Evolutionary conservation across 2,888 invertebrate species (phyloP).

Genomic region (Hesperia comma): DNA sequence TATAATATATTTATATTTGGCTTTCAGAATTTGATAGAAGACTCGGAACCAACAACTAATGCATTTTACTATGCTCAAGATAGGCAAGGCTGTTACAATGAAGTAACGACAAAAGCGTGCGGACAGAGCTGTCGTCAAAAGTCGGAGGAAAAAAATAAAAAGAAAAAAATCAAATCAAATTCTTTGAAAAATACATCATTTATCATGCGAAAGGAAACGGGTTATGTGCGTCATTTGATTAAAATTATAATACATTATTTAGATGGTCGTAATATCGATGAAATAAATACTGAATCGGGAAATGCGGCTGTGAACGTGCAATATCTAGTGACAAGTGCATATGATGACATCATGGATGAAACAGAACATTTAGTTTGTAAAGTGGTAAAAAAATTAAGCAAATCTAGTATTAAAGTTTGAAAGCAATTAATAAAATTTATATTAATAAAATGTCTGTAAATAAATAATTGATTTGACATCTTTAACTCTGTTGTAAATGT

Average conservation of each 20-base stretch:
- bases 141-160: background rate
- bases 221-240: conserved; percentile 10
- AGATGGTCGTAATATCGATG: conserved; percentile 18
- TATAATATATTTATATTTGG: conserved; percentile 6
- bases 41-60: conserved; percentile 2
- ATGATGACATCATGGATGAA: conserved; percentile 20
- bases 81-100: conserved; percentile 8
- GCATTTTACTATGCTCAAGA: conserved; percentile 8
- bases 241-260: conserved; percentile 20
- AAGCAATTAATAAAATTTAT: conserved; percentile 1
- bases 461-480: too few relatives aligned
- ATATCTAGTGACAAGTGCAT: conserved; percentile 21
- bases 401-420: conserved; percentile 17
- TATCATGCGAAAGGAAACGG: conserved; percentile 7
- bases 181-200: conserved; percentile 12
- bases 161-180: conserved; percentile 15
- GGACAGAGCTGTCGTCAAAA: conserved; percentile 1
- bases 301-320: conserved; percentile 18
- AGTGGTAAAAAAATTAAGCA: conserved; percentile 17
- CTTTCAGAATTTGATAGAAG: conserved; percentile 11
- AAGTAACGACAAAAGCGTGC: conserved; percentile 8
- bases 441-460: conserved; percentile 1
- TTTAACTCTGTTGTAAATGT: too few relatives aligned
- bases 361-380: conserved; percentile 19
- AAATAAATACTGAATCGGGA: conserved; percentile 10